These are phyloP conservation scores for Balaeniceps rex DNA, from an alignment of 2,113 vertebrate species.

Conservation along the genomic window DNA sequence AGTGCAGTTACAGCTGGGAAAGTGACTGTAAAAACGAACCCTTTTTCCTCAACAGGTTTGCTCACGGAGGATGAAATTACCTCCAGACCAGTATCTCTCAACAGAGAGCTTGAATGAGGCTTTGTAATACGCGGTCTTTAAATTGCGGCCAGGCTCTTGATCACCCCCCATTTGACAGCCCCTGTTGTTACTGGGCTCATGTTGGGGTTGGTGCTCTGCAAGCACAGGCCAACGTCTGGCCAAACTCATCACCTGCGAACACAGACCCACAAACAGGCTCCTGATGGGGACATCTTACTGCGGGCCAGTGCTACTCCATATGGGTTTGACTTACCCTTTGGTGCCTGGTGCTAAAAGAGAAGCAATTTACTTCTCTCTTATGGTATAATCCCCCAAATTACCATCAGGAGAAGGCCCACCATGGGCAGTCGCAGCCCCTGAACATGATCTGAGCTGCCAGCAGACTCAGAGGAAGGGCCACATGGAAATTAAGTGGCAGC, in stretches of 20 bases:
- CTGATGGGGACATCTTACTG: accelerated
- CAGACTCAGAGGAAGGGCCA: background rate
- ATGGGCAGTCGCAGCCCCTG: accelerated
- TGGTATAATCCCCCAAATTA: background rate
- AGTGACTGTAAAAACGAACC: background rate
- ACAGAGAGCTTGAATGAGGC: background rate
- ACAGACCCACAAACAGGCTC: background rate
- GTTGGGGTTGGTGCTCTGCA: background rate
- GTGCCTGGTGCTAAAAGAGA: background rate
- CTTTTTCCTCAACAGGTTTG: background rate
- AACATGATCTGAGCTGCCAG: accelerated
- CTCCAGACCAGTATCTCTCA: background rate
- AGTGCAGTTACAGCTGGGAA: background rate
- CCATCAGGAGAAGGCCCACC: background rate
- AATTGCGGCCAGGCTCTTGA: background rate
- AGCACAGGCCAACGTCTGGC: background rate
- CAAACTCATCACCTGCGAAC: background rate
- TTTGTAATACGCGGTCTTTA: accelerated
- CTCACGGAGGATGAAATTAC: background rate
- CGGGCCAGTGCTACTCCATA: accelerated
- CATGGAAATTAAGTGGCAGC: background rate
- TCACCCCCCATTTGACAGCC: accelerated
- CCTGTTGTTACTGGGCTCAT: background rate
- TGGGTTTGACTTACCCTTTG: background rate
- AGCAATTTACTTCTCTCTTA: background rate